Base-by-base conservation (phyloP, 2,113 vertebrate genomes). In the Pteruthius melanotis region DNA sequence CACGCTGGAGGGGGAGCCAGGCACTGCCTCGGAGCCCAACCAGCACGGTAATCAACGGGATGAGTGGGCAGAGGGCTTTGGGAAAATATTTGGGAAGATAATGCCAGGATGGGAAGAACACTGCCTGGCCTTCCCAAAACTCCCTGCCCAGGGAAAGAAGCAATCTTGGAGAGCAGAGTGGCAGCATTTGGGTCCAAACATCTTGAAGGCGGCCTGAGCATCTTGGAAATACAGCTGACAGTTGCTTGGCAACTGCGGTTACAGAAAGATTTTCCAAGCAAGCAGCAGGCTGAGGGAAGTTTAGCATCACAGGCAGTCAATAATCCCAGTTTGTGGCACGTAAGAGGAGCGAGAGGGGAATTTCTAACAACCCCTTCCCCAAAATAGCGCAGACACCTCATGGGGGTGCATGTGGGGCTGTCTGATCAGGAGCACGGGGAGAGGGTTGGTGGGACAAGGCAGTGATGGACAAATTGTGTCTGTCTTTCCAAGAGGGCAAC, bases 161-260 rank as follows among this genome's bases (percentile, higher is more conserved):
- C 64, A 87, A 66, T 89, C 78, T 39, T 18, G 70, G 93, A 68
- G 92, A 64, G 30, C 13, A 13, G 13, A 83, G 88, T 1, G 4
- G 92, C 60, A 63, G 56, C 61, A 28, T 83, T 93, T 89, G 80
- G 94, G 95, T 71, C 88, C 63, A 87, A 75, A 72, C 53, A 40
- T 74, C 74, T 47, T 6, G 23, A 63, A 80, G 91, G 61, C 11
- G 0, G 90, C 28, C 79, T 69, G 42, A 94, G 61, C 37, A 79
- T 80, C 89, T 90, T 37, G 79, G 94, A 95, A 63, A 54, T 72
- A 44, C 65, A 95, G 93, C 81, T 84, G 86, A 77, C 69, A 90
- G 94, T 91, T 97, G 92, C 94, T 96, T 96, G 95, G 96, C 96
- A 97, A 95, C 94, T 59, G 64, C 11, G 0, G 74, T 28, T 90